phyloP scores from a whole-genome alignment of 2,888 invertebrate species.

The Spodoptera picta region DNA sequence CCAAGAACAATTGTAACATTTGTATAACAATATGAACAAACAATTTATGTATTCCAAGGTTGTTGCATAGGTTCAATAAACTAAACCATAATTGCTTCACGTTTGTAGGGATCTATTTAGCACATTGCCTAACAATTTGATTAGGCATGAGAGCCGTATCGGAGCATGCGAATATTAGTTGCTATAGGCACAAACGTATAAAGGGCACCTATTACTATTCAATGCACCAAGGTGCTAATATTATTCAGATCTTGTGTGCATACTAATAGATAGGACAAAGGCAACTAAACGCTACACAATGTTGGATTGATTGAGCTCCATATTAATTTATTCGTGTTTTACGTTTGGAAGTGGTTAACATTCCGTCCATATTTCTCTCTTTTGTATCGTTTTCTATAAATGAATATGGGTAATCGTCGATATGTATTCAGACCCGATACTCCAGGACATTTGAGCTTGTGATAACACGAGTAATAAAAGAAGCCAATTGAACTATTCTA shows the following conservation, averaged over 20 bases:
- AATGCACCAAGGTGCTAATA: conserved; percentile 55
- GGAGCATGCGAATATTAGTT: conserved; percentile 47
- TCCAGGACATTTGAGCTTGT: conserved; percentile 11
- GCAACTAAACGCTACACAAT: conserved; percentile 45
- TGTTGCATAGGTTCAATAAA: conserved; percentile 41
- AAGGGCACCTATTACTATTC: conserved; percentile 50
- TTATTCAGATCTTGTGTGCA: conserved; percentile 54
- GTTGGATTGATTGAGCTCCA: conserved; percentile 52
- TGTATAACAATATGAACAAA: conserved; percentile 14
- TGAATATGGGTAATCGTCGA: conserved; percentile 41
- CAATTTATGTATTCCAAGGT: conserved; percentile 42
- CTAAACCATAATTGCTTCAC: conserved; percentile 39
- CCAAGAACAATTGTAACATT: conserved; percentile 1
- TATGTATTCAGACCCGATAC: conserved; percentile 35
- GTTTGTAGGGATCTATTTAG: conserved; percentile 32
- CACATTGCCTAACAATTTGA: conserved; percentile 36
- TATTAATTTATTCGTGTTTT: conserved; percentile 46
- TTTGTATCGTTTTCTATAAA: conserved; percentile 39
- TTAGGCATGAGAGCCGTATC: conserved; percentile 40
- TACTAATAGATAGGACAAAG: conserved; percentile 56
- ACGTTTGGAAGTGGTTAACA: conserved; percentile 32
- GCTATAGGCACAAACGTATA: conserved; percentile 32
- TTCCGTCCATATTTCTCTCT: conserved; percentile 30
- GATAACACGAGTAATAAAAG: conserved; percentile 32
- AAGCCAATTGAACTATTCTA: conserved; percentile 36